These are phyloP conservation scores for Prenolepis imparis DNA, from an alignment of 2,888 invertebrate species.

Conservation along the genomic window DNA sequence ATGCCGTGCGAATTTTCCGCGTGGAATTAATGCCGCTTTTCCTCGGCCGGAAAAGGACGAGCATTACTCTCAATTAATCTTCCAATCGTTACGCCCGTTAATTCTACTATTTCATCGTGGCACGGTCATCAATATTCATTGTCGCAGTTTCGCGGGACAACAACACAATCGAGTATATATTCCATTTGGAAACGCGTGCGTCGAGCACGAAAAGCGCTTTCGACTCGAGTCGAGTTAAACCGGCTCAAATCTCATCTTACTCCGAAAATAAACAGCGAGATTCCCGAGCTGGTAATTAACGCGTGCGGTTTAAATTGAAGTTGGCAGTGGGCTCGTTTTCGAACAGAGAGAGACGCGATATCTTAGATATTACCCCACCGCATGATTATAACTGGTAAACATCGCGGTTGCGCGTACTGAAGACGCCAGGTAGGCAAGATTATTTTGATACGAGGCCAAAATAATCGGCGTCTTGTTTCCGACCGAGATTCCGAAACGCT, in stretches of 20 bases:
- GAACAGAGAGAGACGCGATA: not conserved
- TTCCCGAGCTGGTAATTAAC: not conserved
- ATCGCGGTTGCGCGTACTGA: not conserved
- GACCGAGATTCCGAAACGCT: not conserved
- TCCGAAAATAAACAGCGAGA: conserved; percentile 7
- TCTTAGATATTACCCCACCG: not conserved
- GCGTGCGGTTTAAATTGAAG: not conserved
- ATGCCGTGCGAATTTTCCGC: not conserved
- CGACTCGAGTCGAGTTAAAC: not conserved
- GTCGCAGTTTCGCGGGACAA: conserved; percentile 11
- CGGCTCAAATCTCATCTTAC: not conserved
- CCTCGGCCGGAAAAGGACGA: not conserved
- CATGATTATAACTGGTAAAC: not conserved
- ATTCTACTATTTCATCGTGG: not conserved
- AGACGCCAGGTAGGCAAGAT: conserved; percentile 25
- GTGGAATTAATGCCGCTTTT: conserved; percentile 1
- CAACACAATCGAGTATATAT: not conserved
- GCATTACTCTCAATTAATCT: conserved; percentile 37
- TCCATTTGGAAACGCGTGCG: conserved; percentile 8
- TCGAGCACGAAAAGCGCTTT: conserved; percentile 4
- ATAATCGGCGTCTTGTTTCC: conserved; percentile 23
- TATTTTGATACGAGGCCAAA: conserved; percentile 54
- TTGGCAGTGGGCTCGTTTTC: too few relatives aligned
- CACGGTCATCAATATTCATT: conserved; percentile 29
- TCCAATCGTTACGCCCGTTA: conserved; percentile 21